These are phyloP conservation scores for Nannoperca australis DNA, from an alignment of 2,797 vertebrate species.

Conservation along the genomic window DNA sequence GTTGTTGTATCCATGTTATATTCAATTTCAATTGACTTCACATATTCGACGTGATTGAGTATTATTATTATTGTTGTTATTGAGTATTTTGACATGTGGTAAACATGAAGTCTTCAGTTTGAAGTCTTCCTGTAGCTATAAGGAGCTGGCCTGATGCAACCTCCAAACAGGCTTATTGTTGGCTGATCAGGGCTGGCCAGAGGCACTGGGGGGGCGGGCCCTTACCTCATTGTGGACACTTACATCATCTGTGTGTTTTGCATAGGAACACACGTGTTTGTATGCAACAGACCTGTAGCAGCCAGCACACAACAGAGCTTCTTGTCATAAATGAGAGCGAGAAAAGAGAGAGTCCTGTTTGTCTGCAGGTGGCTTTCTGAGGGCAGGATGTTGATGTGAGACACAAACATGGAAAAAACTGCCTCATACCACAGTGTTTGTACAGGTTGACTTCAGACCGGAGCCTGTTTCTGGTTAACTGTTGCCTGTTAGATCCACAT, in stretches of 20 bases:
- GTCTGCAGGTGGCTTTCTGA: slow-evolving; percentile 21
- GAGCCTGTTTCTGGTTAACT: not conserved
- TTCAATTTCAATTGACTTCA: not conserved
- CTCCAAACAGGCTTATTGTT: not conserved
- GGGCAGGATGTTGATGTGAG: not conserved
- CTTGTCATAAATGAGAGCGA: not conserved
- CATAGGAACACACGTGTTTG: not conserved
- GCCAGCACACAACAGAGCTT: not conserved
- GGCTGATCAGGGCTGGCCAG: not conserved
- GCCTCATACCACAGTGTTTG: not conserved
- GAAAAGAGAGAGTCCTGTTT: not conserved
- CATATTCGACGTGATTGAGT: not conserved
- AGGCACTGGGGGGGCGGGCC: not conserved
- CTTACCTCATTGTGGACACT: not conserved
- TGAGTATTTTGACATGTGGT: no score
- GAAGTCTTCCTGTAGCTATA: not conserved
- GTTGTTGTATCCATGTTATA: not conserved
- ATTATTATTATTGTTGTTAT: no score
- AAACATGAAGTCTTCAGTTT: slow-evolving; percentile 1
- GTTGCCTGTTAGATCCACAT: not conserved
- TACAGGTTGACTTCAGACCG: not conserved
- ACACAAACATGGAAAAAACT: not conserved
- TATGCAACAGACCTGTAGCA: not conserved
- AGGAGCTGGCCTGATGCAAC: slow-evolving; percentile 67
- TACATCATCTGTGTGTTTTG: not conserved